Percentiles rank a stretch among this genome's conserved stretches.
Conservation (phyloP, 2,113 vertebrate genomes). For the Formicarius rufipectus region DNA sequence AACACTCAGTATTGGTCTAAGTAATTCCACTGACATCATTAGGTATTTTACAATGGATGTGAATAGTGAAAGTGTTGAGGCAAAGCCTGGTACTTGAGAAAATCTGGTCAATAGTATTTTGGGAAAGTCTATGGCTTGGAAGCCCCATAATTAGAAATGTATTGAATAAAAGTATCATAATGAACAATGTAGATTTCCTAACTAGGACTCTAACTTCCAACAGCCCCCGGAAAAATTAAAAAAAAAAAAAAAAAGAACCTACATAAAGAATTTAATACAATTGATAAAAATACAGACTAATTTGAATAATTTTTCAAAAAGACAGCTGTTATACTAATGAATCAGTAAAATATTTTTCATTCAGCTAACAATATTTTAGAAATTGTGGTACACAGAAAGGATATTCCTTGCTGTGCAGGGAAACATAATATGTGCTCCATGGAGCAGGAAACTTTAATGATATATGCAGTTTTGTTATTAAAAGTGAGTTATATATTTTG, state of each 20-base stretch:
- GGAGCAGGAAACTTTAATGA: constrained; percentile 80
- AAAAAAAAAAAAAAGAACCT: background rate
- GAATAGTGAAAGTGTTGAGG: background rate
- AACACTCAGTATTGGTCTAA: background rate
- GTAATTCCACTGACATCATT: background rate
- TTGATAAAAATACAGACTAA: constrained; percentile 57
- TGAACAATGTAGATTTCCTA: constrained; percentile 1
- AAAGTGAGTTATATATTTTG: constrained; percentile 84
- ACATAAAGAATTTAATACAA: constrained; percentile 18
- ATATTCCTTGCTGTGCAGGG: constrained; percentile 79
- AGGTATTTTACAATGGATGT: background rate
- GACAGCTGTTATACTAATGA: constrained; percentile 70
- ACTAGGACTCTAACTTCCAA: background rate
- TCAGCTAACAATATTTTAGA: constrained; percentile 78
- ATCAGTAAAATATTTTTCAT: constrained; percentile 76
- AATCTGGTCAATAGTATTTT: background rate
- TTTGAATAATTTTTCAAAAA: constrained; percentile 72
- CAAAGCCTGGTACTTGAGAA: background rate
- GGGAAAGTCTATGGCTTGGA: background rate
- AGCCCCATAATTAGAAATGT: background rate
- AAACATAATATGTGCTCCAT: constrained; percentile 73
- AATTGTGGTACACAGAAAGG: constrained; percentile 75
- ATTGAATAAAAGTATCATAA: background rate
- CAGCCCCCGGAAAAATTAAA: background rate
- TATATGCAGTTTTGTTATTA: constrained; percentile 82